Evolutionary conservation across 2,113 vertebrate species (phyloP).

Genomic region (Xenopus borealis): DNA sequence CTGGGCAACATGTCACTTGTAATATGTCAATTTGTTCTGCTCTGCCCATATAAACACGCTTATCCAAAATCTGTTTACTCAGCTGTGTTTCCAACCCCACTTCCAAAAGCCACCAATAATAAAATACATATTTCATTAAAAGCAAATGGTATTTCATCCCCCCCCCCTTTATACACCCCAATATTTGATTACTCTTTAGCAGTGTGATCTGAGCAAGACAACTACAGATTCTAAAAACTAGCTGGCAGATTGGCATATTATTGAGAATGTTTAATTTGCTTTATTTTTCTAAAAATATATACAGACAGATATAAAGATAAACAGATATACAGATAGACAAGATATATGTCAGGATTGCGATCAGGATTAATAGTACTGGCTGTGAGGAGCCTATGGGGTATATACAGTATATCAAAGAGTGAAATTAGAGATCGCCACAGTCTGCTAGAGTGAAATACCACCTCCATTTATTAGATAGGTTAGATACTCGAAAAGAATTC

Average conservation of each 20-base stretch:
- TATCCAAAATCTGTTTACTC: not conserved
- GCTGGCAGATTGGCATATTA: not conserved
- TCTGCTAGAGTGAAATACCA: too few species aligned
- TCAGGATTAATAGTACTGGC: too few species aligned
- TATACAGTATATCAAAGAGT: too few species aligned
- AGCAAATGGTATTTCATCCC: not conserved
- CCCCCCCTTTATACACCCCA: not conserved
- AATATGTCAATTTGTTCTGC: not conserved
- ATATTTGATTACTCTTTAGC: not conserved
- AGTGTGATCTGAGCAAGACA: not conserved
- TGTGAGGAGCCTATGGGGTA: too few species aligned
- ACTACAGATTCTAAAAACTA: not conserved
- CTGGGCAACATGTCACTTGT: not conserved
- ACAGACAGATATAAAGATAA: too few species aligned
- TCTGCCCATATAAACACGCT: not conserved
- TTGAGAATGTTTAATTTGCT: not conserved
- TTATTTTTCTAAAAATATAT: too few species aligned
- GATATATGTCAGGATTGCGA: too few species aligned
- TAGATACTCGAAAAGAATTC: too few species aligned
- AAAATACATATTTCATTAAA: not conserved
- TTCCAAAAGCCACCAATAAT: not conserved
- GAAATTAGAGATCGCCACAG: too few species aligned
- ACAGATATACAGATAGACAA: too few species aligned
- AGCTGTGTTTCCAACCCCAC: not conserved
- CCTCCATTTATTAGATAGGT: too few species aligned